Evolutionary conservation across 2,797 vertebrate genomes (phyloP).

Genomic region (Sitta carolinensis): DNA sequence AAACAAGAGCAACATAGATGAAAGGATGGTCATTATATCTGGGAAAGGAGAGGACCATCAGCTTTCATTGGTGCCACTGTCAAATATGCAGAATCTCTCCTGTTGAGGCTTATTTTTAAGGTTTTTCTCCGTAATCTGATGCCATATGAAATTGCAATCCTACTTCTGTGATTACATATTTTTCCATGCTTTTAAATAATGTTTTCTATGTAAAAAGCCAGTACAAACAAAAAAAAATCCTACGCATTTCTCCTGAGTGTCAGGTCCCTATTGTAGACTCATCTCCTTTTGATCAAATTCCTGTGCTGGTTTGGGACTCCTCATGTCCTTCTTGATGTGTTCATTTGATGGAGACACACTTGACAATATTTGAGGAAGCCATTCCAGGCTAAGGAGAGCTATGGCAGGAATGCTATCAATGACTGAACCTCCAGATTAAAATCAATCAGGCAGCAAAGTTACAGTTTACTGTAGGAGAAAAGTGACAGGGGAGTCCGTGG

Average conservation of each 20-base stretch:
- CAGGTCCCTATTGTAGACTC: too few relatives aligned
- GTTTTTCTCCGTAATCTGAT: not conserved
- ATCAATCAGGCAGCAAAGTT: not conserved
- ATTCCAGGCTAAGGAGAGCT: not conserved
- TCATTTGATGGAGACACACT: not conserved
- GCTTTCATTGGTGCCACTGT: not conserved
- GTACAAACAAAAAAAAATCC: not conserved
- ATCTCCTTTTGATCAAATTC: not conserved
- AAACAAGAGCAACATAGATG: not conserved
- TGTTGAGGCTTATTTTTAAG: not conserved
- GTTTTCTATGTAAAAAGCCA: not conserved
- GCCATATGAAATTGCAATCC: not conserved
- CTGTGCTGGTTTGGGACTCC: not conserved
- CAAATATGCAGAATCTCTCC: not conserved
- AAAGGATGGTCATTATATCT: not conserved
- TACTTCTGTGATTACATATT: not conserved
- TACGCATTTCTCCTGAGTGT: not conserved
- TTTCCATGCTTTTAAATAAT: not conserved
- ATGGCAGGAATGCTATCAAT: not conserved
- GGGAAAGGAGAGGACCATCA: not conserved
- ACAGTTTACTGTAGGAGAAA: not conserved
- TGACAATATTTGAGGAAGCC: not conserved
- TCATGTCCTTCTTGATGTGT: not conserved
- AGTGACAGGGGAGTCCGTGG: fast-evolving
- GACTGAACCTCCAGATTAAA: not conserved